These are phyloP conservation scores for Chaenodraco wilsoni DNA, from an alignment of 2,797 vertebrate species.

Conservation along the genomic window DNA sequence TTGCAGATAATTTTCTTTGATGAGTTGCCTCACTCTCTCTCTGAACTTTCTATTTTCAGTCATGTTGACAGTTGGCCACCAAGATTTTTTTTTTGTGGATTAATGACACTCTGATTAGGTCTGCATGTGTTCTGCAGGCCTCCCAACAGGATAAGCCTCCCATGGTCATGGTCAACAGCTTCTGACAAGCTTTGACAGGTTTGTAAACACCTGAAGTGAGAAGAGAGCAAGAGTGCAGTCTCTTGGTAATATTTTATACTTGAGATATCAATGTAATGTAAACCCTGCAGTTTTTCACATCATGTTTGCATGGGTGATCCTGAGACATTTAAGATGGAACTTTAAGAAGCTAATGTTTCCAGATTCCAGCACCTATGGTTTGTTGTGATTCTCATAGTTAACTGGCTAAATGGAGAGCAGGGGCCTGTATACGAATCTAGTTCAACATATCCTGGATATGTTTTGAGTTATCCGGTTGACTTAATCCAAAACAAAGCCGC, in stretches of 20 bases:
- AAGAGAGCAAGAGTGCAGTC: conserved; percentile 5
- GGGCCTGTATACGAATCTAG: too few species aligned
- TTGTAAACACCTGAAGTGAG: conserved; percentile 57
- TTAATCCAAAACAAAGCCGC: too few species aligned
- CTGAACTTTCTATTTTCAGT: conserved; percentile 62
- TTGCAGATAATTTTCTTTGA: conserved; percentile 43
- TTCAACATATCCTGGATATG: too few species aligned
- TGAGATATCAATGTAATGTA: background rate
- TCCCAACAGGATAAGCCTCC: conserved; percentile 44
- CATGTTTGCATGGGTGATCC: background rate
- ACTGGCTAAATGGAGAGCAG: background rate
- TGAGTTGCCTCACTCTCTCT: conserved; percentile 20
- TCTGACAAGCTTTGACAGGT: conserved; percentile 56
- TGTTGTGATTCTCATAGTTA: conserved; percentile 7
- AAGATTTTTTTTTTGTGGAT: conserved; percentile 49
- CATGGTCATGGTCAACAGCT: conserved; percentile 57
- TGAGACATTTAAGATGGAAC: background rate
- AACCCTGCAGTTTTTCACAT: background rate
- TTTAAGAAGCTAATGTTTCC: background rate
- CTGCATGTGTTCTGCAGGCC: conserved; percentile 47
- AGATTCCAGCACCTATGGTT: conserved; percentile 2
- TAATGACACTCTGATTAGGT: conserved; percentile 57
- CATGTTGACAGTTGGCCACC: conserved; percentile 55
- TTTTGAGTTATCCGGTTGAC: too few species aligned
- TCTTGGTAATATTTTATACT: conserved; percentile 36